These are phyloP conservation scores for Margaritifera margaritifera DNA, from an alignment of 2,888 invertebrate genomes.

Conservation along the genomic window DNA sequence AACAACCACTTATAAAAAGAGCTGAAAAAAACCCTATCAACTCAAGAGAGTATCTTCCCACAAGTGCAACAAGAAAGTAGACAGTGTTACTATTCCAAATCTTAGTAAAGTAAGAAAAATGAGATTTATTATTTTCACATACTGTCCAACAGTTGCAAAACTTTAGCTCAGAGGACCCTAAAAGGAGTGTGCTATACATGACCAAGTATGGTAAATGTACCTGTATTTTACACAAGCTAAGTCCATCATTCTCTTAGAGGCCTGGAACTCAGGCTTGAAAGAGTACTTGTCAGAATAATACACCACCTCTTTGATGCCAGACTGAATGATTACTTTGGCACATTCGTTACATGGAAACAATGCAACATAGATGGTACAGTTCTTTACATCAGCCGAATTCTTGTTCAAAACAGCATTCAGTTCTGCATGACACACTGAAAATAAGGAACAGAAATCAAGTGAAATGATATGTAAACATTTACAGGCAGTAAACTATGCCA, in stretches of 20 bases:
- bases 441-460: background rate
- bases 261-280: slow-evolving; percentile 80
- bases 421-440: slow-evolving; percentile 95
- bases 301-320: slow-evolving; percentile 82
- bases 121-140: too few species aligned
- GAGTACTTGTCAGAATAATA: slow-evolving; percentile 89
- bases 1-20: too few species aligned
- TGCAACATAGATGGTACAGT: slow-evolving; percentile 89
- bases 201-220: slow-evolving; percentile 4
- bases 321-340: slow-evolving; percentile 96
- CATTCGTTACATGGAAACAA: slow-evolving; percentile 98
- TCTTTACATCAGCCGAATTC: slow-evolving; percentile 83
- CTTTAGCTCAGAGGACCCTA: too few species aligned
- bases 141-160: too few species aligned
- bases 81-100: too few species aligned
- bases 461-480: background rate
- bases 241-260: slow-evolving; percentile 88
- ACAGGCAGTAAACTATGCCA: too few species aligned
- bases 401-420: slow-evolving; percentile 96
- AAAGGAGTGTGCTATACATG: too few species aligned
- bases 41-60: too few species aligned
- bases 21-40: too few species aligned
- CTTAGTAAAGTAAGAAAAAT: too few species aligned
- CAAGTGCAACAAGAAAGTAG: too few species aligned
- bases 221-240: slow-evolving; percentile 81